phyloP scores from a whole-genome alignment of 35 echinoderm and acorn worm species.

The Anneissia japonica region DNA sequence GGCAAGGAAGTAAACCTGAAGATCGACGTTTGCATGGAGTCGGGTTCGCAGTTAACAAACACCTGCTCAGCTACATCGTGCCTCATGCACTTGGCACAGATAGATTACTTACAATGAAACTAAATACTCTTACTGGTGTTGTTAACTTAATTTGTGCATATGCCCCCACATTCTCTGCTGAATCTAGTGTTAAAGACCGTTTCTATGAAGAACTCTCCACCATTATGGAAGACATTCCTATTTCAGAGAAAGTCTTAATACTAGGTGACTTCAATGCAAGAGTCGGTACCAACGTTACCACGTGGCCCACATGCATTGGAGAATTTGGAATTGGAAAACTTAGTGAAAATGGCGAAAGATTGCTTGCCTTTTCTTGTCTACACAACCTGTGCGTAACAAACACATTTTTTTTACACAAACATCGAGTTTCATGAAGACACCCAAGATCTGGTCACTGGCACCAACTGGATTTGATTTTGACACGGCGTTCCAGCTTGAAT shows the following conservation, averaged over 20 bases:
- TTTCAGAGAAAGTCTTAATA: too few relatives aligned
- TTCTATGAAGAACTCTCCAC: too few relatives aligned
- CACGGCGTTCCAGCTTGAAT: neutral
- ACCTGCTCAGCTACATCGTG: neutral
- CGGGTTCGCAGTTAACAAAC: conserved; percentile 49
- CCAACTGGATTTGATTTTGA: conserved; percentile 24
- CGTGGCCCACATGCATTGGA: conserved; percentile 18
- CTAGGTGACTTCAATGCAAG: conserved; percentile 49
- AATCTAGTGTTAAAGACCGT: neutral
- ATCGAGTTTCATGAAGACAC: conserved; percentile 41
- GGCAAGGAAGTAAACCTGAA: conserved; percentile 7
- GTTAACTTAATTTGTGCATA: conserved; percentile 20
- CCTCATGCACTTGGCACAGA: neutral
- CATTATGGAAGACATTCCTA: too few relatives aligned
- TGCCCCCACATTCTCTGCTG: neutral
- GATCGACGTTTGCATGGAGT: conserved; percentile 37
- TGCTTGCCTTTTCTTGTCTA: conserved; percentile 7
- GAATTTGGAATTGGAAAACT: conserved; percentile 30
- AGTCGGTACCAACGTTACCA: conserved; percentile 18
- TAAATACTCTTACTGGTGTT: neutral
- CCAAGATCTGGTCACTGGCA: conserved; percentile 34
- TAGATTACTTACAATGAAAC: neutral
- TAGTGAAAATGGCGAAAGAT: conserved; percentile 47
- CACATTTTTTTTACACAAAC: conserved; percentile 42
- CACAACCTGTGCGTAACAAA: conserved; percentile 51